Conservation (phyloP, 2,113 vertebrate species). For the Pontoporia blainvillei region DNA sequence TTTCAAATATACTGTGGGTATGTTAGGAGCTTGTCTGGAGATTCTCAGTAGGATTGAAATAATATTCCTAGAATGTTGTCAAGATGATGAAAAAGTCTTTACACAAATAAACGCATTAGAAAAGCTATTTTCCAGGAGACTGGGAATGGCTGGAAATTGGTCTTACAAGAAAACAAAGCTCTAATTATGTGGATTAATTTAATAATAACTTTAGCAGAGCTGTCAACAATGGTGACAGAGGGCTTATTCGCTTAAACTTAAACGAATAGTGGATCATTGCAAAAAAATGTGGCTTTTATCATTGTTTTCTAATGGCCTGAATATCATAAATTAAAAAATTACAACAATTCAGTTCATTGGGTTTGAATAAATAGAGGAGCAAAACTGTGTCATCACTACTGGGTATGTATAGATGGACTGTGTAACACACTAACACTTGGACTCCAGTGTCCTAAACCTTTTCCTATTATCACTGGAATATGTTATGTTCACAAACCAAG, state of each 20-base stretch:
- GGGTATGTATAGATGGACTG: background rate
- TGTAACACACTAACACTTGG: rapidly evolving
- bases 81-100: background rate
- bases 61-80: background rate
- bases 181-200: background rate
- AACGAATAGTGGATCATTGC: background rate
- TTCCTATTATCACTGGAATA: background rate
- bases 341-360: background rate
- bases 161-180: background rate
- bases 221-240: background rate
- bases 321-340: background rate
- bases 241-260: background rate
- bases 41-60: background rate
- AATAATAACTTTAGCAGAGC: background rate
- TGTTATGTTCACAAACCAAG: background rate
- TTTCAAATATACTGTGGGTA: background rate
- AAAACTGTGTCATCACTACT: background rate
- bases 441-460: background rate
- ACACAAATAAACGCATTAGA: background rate
- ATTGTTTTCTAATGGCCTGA: background rate
- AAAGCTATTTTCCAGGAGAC: background rate
- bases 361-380: background rate
- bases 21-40: background rate
- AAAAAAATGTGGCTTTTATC: background rate
- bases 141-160: background rate